phyloP scores from a whole-genome alignment of 1,140 invertebrate genomes.

The Bicyclus anynana region DNA sequence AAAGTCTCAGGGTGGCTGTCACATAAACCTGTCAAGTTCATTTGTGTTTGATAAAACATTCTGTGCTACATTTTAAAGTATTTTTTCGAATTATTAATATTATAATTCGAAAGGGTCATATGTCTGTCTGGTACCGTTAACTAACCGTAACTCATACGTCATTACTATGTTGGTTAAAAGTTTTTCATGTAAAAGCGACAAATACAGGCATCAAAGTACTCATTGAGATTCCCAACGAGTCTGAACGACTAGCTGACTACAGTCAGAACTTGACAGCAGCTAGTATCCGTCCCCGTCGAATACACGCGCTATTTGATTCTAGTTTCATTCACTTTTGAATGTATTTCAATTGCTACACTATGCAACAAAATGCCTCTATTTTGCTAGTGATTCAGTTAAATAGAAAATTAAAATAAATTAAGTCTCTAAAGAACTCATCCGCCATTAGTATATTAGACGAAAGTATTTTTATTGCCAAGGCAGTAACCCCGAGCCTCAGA shows the following conservation, averaged over 20 bases:
- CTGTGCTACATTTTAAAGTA: too few species aligned
- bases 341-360: not conserved
- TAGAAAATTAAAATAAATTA: too few species aligned
- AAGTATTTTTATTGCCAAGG: constrained; percentile 20
- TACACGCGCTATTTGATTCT: not conserved
- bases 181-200: constrained; percentile 22
- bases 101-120: too few species aligned
- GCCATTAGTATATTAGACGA: constrained; percentile 15
- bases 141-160: not conserved
- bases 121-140: too few species aligned
- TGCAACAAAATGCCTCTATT: not conserved
- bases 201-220: constrained; percentile 13
- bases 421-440: too few species aligned
- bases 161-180: constrained; percentile 18
- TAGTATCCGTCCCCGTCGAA: constrained; percentile 4
- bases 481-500: constrained; percentile 13
- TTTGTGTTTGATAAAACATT: too few species aligned
- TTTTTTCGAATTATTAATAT: too few species aligned
- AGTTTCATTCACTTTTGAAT: not conserved
- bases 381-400: too few species aligned
- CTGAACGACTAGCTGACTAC: constrained; percentile 21
- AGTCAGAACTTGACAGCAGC: not conserved
- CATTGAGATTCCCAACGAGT: constrained; percentile 17
- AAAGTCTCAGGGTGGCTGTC: too few species aligned
- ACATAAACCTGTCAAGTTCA: too few species aligned